Evolutionary conservation across 2,797 vertebrate species (phyloP).

Genomic region (Luscinia megarhynchos): DNA sequence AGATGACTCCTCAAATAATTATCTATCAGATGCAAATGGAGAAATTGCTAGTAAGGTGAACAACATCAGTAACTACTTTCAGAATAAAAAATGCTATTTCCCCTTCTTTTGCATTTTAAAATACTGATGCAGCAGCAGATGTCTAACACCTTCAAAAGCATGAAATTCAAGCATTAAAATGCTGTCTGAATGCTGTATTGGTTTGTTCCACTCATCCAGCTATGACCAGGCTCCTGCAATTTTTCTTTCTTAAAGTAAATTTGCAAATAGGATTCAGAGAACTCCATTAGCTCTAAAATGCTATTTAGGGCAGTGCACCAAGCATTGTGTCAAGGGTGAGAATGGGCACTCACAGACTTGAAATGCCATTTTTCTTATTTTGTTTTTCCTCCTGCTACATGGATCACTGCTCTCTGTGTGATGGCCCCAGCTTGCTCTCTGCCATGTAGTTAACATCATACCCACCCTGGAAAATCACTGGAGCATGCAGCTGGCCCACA

Average conservation of each 20-base stretch:
- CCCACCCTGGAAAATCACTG: conserved; percentile 9
- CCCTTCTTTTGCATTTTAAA: background rate
- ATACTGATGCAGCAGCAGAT: conserved; percentile 4
- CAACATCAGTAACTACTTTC: background rate
- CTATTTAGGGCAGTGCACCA: background rate
- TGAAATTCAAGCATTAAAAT: conserved; percentile 9
- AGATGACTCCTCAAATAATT: background rate
- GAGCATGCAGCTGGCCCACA: background rate
- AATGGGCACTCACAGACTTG: background rate
- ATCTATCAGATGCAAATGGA: background rate
- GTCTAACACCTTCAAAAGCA: background rate
- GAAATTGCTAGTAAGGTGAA: background rate
- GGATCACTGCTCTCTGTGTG: background rate
- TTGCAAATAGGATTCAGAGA: conserved; percentile 18
- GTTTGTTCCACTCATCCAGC: background rate
- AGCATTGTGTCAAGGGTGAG: background rate
- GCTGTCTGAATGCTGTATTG: background rate
- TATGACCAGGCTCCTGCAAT: background rate
- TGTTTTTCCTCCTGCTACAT: background rate
- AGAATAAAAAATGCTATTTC: background rate
- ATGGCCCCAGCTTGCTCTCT: background rate
- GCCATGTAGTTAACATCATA: conserved; percentile 1
- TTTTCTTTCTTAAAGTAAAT: conserved; percentile 4
- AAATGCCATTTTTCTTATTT: conserved; percentile 24
- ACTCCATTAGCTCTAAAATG: background rate